These are phyloP conservation scores for Aricia agestis DNA, from an alignment of 1,140 invertebrate species.

Conservation along the genomic window DNA sequence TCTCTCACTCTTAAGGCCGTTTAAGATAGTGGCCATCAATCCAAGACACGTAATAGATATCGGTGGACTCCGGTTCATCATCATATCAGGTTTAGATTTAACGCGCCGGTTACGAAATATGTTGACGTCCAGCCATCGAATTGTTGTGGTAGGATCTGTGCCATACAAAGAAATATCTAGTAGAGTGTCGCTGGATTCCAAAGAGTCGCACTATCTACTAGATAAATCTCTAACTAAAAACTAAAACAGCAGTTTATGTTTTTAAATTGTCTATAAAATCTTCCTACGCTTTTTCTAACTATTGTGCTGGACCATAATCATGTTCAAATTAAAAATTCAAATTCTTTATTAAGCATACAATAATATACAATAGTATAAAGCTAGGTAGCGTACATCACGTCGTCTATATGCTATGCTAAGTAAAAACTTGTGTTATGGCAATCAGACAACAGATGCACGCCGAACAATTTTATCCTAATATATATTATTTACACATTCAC, in stretches of 20 bases:
- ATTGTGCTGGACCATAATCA: background rate
- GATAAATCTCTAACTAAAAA: slow-evolving; percentile 26
- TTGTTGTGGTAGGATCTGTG: slow-evolving; percentile 18
- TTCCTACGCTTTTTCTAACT: background rate
- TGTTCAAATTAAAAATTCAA: too few relatives aligned
- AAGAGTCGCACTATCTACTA: slow-evolving; percentile 21
- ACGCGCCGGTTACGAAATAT: slow-evolving; percentile 18
- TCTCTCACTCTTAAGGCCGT: slow-evolving; percentile 18
- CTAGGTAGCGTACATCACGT: too few relatives aligned
- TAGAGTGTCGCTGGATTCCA: slow-evolving; percentile 25
- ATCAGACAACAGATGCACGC: too few relatives aligned
- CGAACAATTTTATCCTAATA: too few relatives aligned
- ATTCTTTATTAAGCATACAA: too few relatives aligned
- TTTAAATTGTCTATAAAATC: background rate
- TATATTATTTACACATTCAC: too few relatives aligned
- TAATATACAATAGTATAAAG: too few relatives aligned
- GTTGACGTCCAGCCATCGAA: slow-evolving; percentile 23
- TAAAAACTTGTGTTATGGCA: too few relatives aligned
- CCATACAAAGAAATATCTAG: slow-evolving; percentile 22
- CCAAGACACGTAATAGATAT: slow-evolving; percentile 26
- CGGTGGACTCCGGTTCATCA: slow-evolving; percentile 18
- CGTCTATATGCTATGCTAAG: too few relatives aligned
- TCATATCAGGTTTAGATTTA: slow-evolving; percentile 22
- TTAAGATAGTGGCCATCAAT: slow-evolving; percentile 21
- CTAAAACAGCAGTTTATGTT: background rate